Conservation (phyloP, 2,797 vertebrate species). For the Delichon dasypus region DNA sequence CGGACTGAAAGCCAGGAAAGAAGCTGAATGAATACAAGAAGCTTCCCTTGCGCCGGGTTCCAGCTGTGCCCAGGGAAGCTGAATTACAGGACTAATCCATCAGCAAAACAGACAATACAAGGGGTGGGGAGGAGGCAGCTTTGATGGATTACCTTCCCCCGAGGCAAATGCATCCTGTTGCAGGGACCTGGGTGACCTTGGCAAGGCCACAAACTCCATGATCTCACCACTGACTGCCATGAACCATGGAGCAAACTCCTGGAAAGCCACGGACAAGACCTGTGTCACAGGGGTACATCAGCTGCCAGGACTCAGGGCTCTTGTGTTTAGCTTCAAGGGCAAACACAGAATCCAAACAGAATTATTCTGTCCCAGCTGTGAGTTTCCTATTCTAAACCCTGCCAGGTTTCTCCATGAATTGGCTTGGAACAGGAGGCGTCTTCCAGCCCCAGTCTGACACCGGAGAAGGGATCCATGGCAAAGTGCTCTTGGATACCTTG, state of each 20-base stretch:
- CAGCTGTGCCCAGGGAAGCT: background rate
- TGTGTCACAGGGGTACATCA: background rate
- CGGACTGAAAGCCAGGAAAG: background rate
- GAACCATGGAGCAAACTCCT: background rate
- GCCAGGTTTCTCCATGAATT: background rate
- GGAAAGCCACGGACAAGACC: background rate
- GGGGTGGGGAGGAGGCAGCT: background rate
- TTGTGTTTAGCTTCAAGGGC: background rate
- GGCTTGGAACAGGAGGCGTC: background rate
- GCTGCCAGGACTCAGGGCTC: background rate
- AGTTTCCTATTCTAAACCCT: background rate
- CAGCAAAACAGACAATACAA: background rate
- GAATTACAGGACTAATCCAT: background rate
- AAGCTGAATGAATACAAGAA: background rate
- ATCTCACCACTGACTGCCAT: rapidly evolving
- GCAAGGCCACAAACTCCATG: background rate
- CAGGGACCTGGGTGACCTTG: background rate
- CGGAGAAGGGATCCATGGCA: background rate
- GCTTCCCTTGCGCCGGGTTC: background rate
- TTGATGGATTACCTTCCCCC: background rate
- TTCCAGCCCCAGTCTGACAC: background rate
- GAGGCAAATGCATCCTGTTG: background rate
- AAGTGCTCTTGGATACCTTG: too few species aligned
- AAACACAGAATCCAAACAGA: background rate
- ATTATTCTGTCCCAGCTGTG: background rate